Evolutionary conservation across 2,888 invertebrate species (phyloP).

Genomic region (Caenorhabditis sulstoni): DNA sequence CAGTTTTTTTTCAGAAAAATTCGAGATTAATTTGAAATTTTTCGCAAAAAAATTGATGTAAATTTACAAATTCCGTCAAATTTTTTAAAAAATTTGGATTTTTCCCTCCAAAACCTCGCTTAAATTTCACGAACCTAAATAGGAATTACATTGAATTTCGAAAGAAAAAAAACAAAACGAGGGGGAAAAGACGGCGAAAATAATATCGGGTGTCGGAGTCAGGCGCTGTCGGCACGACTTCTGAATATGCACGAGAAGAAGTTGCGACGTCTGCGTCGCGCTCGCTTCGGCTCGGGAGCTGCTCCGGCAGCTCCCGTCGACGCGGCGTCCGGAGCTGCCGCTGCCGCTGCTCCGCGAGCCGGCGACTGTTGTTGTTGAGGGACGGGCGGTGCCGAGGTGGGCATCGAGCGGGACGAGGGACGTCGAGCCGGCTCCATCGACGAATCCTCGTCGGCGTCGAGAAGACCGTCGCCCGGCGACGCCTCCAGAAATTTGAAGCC

Average conservation of each 20-base stretch:
- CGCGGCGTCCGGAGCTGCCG: neutral
- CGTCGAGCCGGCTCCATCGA: conserved; percentile 8
- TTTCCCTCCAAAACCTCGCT: too few species aligned
- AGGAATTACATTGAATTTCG: too few species aligned
- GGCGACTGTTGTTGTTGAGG: neutral
- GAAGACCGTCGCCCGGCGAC: neutral
- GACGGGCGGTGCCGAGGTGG: conserved; percentile 26
- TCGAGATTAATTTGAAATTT: too few species aligned
- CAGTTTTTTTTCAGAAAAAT: too few species aligned
- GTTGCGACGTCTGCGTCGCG: conserved; percentile 6
- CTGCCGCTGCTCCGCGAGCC: neutral
- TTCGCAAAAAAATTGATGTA: too few species aligned
- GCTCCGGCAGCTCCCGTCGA: neutral
- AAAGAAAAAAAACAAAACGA: too few species aligned
- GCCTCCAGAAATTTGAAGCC: conserved; percentile 36
- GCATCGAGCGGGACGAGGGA: conserved; percentile 35
- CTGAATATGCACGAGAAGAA: conserved; percentile 37
- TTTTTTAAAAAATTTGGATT: too few species aligned
- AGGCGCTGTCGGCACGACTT: conserved; percentile 19
- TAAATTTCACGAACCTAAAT: too few species aligned
- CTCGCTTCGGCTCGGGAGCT: neutral
- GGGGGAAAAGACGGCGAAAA: too few species aligned
- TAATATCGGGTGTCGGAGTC: too few species aligned
- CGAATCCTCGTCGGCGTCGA: neutral
- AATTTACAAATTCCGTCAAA: too few species aligned